phyloP scores from a whole-genome alignment of 2,113 vertebrate species.

The Actenoides lindsayi region DNA sequence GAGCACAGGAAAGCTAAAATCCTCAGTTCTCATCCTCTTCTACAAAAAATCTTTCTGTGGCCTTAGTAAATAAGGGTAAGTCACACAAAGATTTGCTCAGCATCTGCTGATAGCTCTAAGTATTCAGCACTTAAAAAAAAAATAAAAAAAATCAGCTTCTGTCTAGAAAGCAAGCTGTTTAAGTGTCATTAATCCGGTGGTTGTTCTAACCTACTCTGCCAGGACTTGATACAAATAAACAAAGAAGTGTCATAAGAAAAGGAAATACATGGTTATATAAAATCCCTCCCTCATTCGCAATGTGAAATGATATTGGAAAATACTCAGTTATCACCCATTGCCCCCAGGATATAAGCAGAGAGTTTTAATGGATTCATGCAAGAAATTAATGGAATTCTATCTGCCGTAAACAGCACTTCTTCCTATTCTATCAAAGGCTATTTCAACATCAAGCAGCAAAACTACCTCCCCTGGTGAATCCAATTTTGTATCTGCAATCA shows the following conservation, averaged over 20 bases:
- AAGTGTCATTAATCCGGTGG: background rate
- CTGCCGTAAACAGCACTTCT: background rate
- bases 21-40: background rate
- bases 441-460: constrained; percentile 43
- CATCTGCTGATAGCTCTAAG: constrained; percentile 15
- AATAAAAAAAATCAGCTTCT: background rate
- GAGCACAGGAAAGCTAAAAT: background rate
- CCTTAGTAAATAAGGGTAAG: constrained; percentile 18
- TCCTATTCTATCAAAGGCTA: constrained; percentile 24
- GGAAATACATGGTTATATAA: background rate
- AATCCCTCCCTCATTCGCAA: background rate
- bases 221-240: background rate
- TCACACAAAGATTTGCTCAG: background rate
- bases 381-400: constrained; percentile 9
- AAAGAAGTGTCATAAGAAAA: background rate
- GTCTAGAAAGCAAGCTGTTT: background rate
- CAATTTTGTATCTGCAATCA: constrained; percentile 56
- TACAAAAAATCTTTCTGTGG: background rate
- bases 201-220: background rate
- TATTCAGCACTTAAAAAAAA: background rate
- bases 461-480: constrained; percentile 45
- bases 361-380: constrained; percentile 19
- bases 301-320: background rate
- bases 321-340: background rate
- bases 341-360: background rate